phyloP scores from a whole-genome alignment of 2,888 invertebrate genomes.

The Athrips mouffetella region DNA sequence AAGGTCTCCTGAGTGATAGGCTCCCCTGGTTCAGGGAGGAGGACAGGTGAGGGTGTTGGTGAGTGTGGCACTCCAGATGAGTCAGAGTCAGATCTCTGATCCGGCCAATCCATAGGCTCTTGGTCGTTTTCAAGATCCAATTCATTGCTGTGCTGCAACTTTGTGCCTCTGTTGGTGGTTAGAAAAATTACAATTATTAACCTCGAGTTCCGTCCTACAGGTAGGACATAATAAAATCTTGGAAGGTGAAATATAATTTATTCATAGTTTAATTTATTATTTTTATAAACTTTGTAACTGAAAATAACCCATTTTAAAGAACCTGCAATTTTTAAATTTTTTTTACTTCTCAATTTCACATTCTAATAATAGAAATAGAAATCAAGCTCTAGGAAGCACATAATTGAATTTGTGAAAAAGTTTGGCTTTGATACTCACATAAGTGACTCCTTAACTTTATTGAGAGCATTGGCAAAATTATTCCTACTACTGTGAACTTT shows the following conservation, averaged over 20 bases:
- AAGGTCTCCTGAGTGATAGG: constrained; percentile 59
- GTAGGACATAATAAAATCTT: not conserved
- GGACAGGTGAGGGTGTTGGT: constrained; percentile 66
- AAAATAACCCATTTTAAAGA: not conserved
- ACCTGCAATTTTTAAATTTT: no score
- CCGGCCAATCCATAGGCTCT: constrained; percentile 41
- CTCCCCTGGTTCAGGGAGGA: constrained; percentile 53
- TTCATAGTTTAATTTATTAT: constrained; percentile 1
- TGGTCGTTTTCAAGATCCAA: not conserved
- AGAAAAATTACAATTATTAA: no score
- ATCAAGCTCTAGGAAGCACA: no score
- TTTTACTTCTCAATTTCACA: no score
- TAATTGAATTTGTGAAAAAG: no score
- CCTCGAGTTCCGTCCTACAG: no score
- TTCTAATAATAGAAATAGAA: no score
- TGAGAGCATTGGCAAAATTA: constrained; percentile 65
- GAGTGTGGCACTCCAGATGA: constrained; percentile 49
- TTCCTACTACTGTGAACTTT: constrained; percentile 57
- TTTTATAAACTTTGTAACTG: not conserved
- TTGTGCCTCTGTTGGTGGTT: constrained; percentile 44
- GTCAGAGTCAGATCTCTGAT: constrained; percentile 56
- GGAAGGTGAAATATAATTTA: not conserved
- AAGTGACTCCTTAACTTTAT: constrained; percentile 65
- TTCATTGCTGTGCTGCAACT: constrained; percentile 30
- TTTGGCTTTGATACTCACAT: constrained; percentile 60